Base-by-base conservation (phyloP, 2,113 vertebrate genomes). In the Spea bombifrons region DNA sequence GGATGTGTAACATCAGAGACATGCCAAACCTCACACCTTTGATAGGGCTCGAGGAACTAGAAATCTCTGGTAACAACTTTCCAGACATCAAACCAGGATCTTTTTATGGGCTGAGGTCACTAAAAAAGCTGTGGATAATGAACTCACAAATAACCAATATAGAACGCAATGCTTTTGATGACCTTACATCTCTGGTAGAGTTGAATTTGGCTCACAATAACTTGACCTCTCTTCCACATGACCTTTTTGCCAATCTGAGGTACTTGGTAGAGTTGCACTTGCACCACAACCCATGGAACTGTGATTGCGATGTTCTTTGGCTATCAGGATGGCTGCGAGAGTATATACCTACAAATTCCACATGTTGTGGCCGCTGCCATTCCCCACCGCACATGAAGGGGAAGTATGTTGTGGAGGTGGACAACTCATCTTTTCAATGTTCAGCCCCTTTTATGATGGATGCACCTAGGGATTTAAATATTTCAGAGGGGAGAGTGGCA, bases 141-240 rank as follows among this genome's bases (percentile, higher is more conserved):
- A 98, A 97, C 91, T 97, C 97, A 7, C 96, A 94, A 86, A 94
- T 99, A 86, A 93, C 88, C 83, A 83, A 86, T 74, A 96, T 99
- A 43, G 97, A 99, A 84, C 93, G 97, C 10, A 99, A 99, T 81
- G 97, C 97, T 70, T 99, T 99, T 81, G 97, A 99, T 74, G 96
- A 96, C 87, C 94, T 99, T 83, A 94, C 94, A 59, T 95, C 93
- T 0, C 90, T 99, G 86, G 96, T 97, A 86, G 97, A 99, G 87
- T 94, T 99, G 85, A 99, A 99, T 89, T 84, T 99, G 89, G 97
- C 97, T 84, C 97, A 99, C 90, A 99, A 99, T 86, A 99, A 98
- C 90, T 92, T 99, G 82, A 95, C 94, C 3, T 96, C 96, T 69
- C 86, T 99, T 83, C 97, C 97, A 85, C 97, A 99, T 70, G 97